A percentile compares a stretch with the other conserved stretches of the same genome.
Evolutionary conservation across 2,888 invertebrate species (phyloP).

Genomic region (Lasius fuliginosus): DNA sequence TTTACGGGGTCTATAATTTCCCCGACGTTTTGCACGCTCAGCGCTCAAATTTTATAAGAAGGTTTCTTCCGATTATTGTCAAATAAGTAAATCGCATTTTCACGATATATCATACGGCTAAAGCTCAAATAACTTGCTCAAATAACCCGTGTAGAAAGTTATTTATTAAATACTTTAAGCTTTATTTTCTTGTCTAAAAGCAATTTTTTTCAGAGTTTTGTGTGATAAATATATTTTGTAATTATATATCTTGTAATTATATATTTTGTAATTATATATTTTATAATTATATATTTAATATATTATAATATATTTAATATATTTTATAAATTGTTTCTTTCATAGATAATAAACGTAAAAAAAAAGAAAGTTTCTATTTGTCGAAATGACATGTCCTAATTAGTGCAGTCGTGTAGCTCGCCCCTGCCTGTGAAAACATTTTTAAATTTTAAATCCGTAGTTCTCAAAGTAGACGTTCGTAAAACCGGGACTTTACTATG

Average conservation of each 20-base stretch:
- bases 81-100: slow-evolving; percentile 13
- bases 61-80: slow-evolving; percentile 9
- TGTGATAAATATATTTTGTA: background rate
- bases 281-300: too few species aligned
- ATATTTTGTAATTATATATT: too few species aligned
- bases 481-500: background rate
- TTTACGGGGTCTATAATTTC: slow-evolving; percentile 24
- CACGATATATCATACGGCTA: background rate
- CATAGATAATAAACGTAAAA: slow-evolving; percentile 3
- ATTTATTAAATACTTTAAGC: background rate
- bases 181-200: background rate
- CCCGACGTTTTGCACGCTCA: background rate
- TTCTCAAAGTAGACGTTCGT: background rate
- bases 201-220: background rate
- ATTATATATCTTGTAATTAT: too few species aligned
- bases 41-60: slow-evolving; percentile 12
- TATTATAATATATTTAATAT: too few species aligned
- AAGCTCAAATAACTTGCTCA: background rate
- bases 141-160: background rate
- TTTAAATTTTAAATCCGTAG: background rate
- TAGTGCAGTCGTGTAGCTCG: background rate
- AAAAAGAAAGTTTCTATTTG: background rate
- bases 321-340: too few species aligned
- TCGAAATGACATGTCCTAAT: background rate
- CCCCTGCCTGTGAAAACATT: background rate